These are phyloP conservation scores for Kuschelorhynchus macadamiae DNA, from an alignment of 2,888 invertebrate species.

Conservation along the genomic window DNA sequence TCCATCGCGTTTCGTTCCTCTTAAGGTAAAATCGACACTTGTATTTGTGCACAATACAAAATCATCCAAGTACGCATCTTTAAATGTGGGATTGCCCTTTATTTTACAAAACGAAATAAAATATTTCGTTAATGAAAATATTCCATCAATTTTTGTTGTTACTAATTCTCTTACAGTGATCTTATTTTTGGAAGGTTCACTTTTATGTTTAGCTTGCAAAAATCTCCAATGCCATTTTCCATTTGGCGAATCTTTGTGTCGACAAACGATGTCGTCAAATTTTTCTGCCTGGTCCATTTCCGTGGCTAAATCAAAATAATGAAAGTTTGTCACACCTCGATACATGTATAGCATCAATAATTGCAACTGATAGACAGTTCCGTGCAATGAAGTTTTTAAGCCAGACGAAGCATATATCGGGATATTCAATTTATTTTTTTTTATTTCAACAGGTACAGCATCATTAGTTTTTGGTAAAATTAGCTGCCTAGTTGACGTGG, in stretches of 20 bases:
- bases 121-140: conserved; percentile 43
- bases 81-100: conserved; percentile 30
- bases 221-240: conserved; percentile 36
- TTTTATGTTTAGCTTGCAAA: conserved; percentile 46
- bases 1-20: no score
- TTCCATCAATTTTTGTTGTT: conserved; percentile 6
- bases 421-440: conserved; percentile 3
- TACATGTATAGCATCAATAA: conserved; percentile 35
- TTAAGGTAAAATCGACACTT: no score
- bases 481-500: neutral
- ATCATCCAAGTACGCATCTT: conserved; percentile 22
- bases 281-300: conserved; percentile 48
- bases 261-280: conserved; percentile 47
- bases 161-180: conserved; percentile 27
- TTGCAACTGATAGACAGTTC: conserved; percentile 30
- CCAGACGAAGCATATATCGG: conserved; percentile 18
- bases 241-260: conserved; percentile 6
- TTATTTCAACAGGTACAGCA: neutral
- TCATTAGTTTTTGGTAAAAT: neutral
- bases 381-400: conserved; percentile 31
- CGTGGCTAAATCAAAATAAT: conserved; percentile 31
- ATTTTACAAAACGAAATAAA: conserved; percentile 48
- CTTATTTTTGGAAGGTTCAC: conserved; percentile 3
- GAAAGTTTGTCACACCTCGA: conserved; percentile 11
- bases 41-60: conserved; percentile 49